Percentiles rank a stretch among this genome's conserved stretches.
phyloP scores from a whole-genome alignment of 2,113 vertebrate genomes.

The Crypturellus undulatus region DNA sequence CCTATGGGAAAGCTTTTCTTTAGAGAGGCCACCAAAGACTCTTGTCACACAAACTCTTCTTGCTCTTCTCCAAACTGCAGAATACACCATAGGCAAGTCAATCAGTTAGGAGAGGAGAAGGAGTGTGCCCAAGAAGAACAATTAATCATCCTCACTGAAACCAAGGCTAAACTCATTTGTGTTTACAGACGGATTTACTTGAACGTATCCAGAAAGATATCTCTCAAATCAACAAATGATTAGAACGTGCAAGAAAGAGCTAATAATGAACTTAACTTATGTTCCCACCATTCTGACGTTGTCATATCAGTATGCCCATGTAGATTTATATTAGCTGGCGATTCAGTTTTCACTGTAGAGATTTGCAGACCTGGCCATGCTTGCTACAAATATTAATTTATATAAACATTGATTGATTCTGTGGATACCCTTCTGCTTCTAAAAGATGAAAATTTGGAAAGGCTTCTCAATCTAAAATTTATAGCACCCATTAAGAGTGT shows the following conservation, averaged over 20 bases:
- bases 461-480: constrained; percentile 14
- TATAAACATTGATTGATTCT: neutral
- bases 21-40: neutral
- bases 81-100: neutral
- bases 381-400: neutral
- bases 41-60: neutral
- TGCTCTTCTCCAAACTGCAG: neutral
- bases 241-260: neutral
- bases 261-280: neutral
- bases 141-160: neutral
- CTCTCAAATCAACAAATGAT: neutral
- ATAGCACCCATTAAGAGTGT: neutral
- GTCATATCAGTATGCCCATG: neutral
- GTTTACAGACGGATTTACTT: neutral
- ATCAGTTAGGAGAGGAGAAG: neutral
- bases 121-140: neutral
- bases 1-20: neutral
- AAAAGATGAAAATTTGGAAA: neutral
- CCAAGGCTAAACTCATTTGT: neutral
- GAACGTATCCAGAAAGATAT: neutral
- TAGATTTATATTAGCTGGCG: neutral
- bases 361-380: neutral
- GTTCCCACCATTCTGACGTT: neutral
- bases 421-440: neutral
- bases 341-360: neutral